Conservation (phyloP, 2,113 vertebrate genomes). For the Mobula hypostoma region DNA sequence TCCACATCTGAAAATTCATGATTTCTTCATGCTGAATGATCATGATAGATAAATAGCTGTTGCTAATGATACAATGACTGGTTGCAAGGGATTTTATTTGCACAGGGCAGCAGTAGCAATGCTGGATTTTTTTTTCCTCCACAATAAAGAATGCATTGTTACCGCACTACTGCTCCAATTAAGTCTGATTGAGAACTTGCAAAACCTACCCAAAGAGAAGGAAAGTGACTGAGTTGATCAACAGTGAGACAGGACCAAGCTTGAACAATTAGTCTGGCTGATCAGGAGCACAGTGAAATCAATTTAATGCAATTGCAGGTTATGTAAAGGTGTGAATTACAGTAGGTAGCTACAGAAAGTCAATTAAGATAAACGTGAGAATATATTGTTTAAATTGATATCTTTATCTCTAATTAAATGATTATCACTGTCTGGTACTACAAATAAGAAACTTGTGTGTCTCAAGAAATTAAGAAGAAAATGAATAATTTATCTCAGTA, state of each 20-base stretch:
- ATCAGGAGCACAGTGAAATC: neutral
- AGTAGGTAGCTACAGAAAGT: neutral
- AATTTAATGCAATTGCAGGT: neutral
- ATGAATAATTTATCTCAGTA: neutral
- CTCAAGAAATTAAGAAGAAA: slow-evolving; percentile 1
- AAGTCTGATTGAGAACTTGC: neutral
- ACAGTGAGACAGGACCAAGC: neutral
- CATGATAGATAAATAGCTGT: neutral
- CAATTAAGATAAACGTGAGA: neutral
- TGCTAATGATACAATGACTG: neutral
- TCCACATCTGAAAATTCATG: neutral
- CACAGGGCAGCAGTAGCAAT: neutral
- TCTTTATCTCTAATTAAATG: neutral
- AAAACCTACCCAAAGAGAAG: neutral
- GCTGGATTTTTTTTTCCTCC: neutral
- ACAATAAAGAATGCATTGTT: neutral
- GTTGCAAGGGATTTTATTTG: neutral
- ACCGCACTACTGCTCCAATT: neutral
- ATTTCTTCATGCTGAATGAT: neutral
- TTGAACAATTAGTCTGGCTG: neutral
- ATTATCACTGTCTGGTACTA: neutral
- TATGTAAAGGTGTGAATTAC: neutral
- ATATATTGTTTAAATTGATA: neutral
- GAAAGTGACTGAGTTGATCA: neutral
- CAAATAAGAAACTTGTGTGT: neutral